A percentile compares a stretch with the other conserved stretches of the same genome.
phyloP scores from a whole-genome alignment of 2,888 invertebrate genomes.

The Drosophila stalkeri region DNA sequence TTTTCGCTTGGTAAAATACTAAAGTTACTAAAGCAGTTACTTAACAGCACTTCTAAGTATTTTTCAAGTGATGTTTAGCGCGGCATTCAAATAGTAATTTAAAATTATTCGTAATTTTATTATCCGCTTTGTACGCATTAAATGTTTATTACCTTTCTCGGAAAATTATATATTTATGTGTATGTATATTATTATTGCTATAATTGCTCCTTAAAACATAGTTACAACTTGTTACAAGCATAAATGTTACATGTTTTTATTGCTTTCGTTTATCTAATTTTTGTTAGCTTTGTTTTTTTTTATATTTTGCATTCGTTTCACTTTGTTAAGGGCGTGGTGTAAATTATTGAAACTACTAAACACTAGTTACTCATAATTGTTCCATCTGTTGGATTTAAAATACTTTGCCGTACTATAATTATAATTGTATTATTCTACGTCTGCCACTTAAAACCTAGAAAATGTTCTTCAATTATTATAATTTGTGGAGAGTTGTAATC shows the following conservation, averaged over 20 bases:
- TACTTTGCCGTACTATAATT: constrained; percentile 35
- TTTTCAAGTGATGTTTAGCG: neutral
- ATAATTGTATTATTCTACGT: constrained; percentile 37
- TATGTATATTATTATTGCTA: constrained; percentile 63
- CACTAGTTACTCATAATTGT: constrained; percentile 67
- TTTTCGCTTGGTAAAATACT: neutral
- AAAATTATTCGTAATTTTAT: neutral
- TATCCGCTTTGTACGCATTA: constrained; percentile 32
- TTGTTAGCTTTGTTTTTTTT: constrained; percentile 67
- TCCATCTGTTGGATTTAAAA: constrained; percentile 64
- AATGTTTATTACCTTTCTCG: constrained; percentile 70
- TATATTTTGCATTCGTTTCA: constrained; percentile 26
- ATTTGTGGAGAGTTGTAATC: constrained; percentile 35
- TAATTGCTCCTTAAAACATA: constrained; percentile 68
- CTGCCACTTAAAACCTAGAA: constrained; percentile 44
- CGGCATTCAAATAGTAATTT: neutral
- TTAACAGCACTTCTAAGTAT: neutral
- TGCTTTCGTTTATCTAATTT: constrained; percentile 62
- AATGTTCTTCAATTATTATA: constrained; percentile 45
- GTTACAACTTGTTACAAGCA: constrained; percentile 69
- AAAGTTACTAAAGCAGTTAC: neutral
- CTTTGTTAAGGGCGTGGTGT: constrained; percentile 59
- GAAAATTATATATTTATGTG: constrained; percentile 59
- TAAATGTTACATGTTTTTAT: constrained; percentile 62
- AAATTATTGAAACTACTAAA: constrained; percentile 80